phyloP scores from a whole-genome alignment of 2,113 vertebrate species.

The Labrus mixtus region DNA sequence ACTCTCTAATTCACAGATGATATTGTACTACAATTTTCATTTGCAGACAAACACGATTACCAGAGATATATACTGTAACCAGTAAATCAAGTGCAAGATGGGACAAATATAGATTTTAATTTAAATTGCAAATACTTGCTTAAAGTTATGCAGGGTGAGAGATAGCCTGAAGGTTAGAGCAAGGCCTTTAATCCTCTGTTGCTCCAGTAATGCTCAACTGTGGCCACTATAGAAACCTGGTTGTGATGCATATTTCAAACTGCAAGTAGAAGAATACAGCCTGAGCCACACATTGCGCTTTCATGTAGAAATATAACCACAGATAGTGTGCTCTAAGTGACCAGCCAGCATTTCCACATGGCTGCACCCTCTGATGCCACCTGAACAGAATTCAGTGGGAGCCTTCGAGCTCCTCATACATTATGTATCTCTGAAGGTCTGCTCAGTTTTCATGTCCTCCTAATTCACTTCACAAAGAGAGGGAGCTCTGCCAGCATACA shows the following conservation, averaged over 20 bases:
- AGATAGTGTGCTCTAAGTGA: slow-evolving; percentile 79
- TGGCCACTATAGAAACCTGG: slow-evolving; percentile 42
- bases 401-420: slow-evolving; percentile 79
- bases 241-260: slow-evolving; percentile 55
- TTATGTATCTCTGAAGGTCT: slow-evolving; percentile 76
- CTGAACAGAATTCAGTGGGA: slow-evolving; percentile 79
- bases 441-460: slow-evolving; percentile 80
- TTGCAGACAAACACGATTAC: slow-evolving; percentile 26
- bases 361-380: slow-evolving; percentile 79
- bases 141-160: slow-evolving; percentile 37
- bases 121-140: slow-evolving; percentile 63
- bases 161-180: slow-evolving; percentile 53
- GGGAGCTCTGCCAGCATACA: slow-evolving; percentile 38
- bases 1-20: slow-evolving; percentile 36
- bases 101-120: slow-evolving; percentile 64
- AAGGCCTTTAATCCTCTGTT: slow-evolving; percentile 60
- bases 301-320: slow-evolving; percentile 75
- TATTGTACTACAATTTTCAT: slow-evolving; percentile 14
- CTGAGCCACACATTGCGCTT: slow-evolving; percentile 29
- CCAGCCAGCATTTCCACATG: slow-evolving; percentile 77
- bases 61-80: slow-evolving; percentile 19
- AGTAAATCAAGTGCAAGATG: slow-evolving; percentile 37
- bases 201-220: slow-evolving; percentile 43
- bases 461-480: slow-evolving; percentile 77
- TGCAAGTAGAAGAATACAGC: slow-evolving; percentile 37